Evolutionary conservation across 2,113 vertebrate genomes (phyloP), one percentile per base, ranked within the genome.

Genomic region (Acrocephalus kingi): DNA sequence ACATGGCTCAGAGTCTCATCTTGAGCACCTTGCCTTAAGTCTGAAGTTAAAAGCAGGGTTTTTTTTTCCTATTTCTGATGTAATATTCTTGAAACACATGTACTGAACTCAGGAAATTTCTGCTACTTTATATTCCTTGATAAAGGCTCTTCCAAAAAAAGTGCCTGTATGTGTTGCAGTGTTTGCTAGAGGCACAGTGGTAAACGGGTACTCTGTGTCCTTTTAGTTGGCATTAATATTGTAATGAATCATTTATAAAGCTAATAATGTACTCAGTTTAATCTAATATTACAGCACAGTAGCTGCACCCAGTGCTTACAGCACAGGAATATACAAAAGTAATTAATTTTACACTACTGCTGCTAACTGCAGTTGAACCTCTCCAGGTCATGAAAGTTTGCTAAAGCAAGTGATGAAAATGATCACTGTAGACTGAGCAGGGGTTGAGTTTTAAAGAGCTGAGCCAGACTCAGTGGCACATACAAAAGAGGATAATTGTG

Each of bases 171-270:
- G 43, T 39, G 37, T 66, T 86, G 77, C 75, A 91, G 78, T 87
- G 77, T 89, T 96, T 95, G 94, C 82, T 80, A n/a, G 77, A 89
- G 89, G 81, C 76, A 52, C 83, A 80, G 43, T 73, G 64, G 45
- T 87, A 89, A 95, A 82, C n/a, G 80, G 80, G 87, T 94, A 95
- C 93, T 91, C 87, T 73, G 69, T 89, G 95, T 93, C 81, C 91
- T 96, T 96, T 96, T 15, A 1, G 77, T 46, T 87, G 77, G 87
- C 89, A 94, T 95, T 87, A 92, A 81, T 58, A 62, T 64, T 64
- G 49, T 64, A 94, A 94, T 95, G 93, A 96, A 96, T 97, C 94
- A 96, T 95, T 94, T 93, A 96, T 97, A 95, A 93, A 94, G 87
- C 91, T 91, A 96, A 93, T 96, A 93, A 95, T 75, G 71, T 95